Percentiles rank a stretch among this genome's conserved stretches.
phyloP scores from a whole-genome alignment of 1,140 invertebrate genomes.

The Mycetomoellerius zeteki region DNA sequence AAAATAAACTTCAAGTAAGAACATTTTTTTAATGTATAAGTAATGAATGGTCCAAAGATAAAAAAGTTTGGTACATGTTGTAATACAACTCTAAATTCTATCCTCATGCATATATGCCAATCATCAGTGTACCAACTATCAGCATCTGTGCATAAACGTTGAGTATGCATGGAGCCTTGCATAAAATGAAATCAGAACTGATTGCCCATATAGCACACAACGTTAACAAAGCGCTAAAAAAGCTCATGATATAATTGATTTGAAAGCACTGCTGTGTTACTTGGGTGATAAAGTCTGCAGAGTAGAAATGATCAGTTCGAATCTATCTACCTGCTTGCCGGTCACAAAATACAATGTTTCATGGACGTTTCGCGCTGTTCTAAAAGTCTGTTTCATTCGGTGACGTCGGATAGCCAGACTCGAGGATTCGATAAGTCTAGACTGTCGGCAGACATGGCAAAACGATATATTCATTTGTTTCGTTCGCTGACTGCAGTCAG shows the following conservation, averaged over 20 bases:
- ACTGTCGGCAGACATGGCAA: constrained; percentile 84
- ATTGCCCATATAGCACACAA: too few relatives aligned
- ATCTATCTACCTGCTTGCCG: constrained; percentile 38
- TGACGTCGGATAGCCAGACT: constrained; percentile 75
- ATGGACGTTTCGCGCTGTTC: constrained; percentile 66
- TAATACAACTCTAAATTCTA: background rate
- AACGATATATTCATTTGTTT: constrained; percentile 76
- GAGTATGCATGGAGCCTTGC: background rate
- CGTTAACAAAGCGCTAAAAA: too few relatives aligned
- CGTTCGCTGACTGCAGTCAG: constrained; percentile 63
- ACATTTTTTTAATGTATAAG: background rate
- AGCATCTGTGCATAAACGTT: background rate
- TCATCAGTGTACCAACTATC: background rate
- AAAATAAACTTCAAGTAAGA: background rate
- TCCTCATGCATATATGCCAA: background rate
- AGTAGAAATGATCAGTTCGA: constrained; percentile 52
- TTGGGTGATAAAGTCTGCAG: background rate
- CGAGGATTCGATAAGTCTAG: constrained; percentile 78
- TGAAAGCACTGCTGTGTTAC: too few relatives aligned
- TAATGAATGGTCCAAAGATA: background rate
- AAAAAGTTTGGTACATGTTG: background rate
- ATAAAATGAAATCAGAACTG: background rate
- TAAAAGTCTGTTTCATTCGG: constrained; percentile 78
- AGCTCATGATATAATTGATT: too few relatives aligned
- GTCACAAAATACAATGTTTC: constrained; percentile 64